Evolutionary conservation across 2,797 vertebrate genomes (phyloP).

Genomic region (Sarcoramphus papa): DNA sequence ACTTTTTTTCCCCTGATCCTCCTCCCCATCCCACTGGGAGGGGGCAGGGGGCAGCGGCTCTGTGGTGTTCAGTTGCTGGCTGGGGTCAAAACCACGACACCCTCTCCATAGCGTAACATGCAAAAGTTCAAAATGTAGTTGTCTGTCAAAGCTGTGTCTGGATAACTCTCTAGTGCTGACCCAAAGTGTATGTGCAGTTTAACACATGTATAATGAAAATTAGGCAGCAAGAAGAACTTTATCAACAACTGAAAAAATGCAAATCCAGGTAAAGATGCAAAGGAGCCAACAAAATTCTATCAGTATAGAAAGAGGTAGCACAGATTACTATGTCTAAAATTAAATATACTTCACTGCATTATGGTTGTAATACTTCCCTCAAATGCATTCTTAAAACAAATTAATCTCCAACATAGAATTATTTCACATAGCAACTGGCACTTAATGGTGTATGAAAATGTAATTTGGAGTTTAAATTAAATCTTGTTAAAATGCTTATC

Average conservation of each 20-base stretch:
- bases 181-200: not conserved
- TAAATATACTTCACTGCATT: not conserved
- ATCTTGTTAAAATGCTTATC: conserved; percentile 13
- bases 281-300: not conserved
- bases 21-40: too few species aligned
- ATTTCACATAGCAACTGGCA: not conserved
- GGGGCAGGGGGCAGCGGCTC: too few species aligned
- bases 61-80: too few species aligned
- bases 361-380: not conserved
- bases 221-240: not conserved
- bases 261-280: not conserved
- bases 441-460: conserved; percentile 13
- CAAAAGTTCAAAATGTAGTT: not conserved
- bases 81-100: not conserved
- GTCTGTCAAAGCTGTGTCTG: not conserved
- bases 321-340: not conserved
- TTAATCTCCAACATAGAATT: not conserved
- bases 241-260: not conserved
- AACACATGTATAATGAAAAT: not conserved
- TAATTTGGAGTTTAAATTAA: conserved; percentile 21
- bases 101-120: not conserved
- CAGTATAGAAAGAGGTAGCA: not conserved
- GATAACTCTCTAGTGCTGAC: not conserved
- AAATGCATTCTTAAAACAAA: not conserved
- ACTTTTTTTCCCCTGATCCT: too few species aligned